Evolutionary conservation across 1,140 invertebrate genomes (phyloP).

Genomic region (Drosophila nannoptera): DNA sequence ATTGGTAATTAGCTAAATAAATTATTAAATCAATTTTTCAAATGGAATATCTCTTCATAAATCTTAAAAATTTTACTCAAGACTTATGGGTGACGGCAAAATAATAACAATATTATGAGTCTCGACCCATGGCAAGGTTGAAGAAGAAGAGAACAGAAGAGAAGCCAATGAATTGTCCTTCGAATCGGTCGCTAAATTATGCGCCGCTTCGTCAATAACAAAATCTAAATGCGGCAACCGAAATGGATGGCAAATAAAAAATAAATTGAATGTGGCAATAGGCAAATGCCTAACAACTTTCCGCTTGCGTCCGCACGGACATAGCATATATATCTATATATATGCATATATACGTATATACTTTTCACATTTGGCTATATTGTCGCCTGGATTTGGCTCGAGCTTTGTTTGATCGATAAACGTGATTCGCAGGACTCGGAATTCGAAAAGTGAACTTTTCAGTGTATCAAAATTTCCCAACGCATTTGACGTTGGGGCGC

Average conservation of each 20-base stretch:
- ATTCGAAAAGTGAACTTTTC: constrained; percentile 41
- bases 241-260: constrained; percentile 60
- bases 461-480: constrained; percentile 52
- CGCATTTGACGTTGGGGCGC: constrained; percentile 53
- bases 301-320: no score
- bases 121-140: constrained; percentile 23
- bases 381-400: constrained; percentile 26
- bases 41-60: no score
- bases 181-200: constrained; percentile 23
- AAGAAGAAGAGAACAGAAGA: constrained; percentile 1
- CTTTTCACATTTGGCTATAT: constrained; percentile 42
- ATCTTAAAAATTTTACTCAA: no score
- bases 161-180: constrained; percentile 31
- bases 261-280: constrained; percentile 36
- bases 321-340: constrained; percentile 16
- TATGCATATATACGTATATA: constrained; percentile 12
- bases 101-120: constrained; percentile 15
- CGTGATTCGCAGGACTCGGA: constrained; percentile 2
- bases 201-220: constrained; percentile 27
- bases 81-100: no score
- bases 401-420: constrained; percentile 72
- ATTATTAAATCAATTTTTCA: no score
- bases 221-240: constrained; percentile 42
- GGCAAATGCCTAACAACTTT: constrained; percentile 39
- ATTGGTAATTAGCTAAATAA: no score